A percentile compares a stretch with the other conserved stretches of the same genome.
These are phyloP conservation scores for Cyrtonyx montezumae DNA, from an alignment of 2,113 vertebrate species.

Conservation along the genomic window DNA sequence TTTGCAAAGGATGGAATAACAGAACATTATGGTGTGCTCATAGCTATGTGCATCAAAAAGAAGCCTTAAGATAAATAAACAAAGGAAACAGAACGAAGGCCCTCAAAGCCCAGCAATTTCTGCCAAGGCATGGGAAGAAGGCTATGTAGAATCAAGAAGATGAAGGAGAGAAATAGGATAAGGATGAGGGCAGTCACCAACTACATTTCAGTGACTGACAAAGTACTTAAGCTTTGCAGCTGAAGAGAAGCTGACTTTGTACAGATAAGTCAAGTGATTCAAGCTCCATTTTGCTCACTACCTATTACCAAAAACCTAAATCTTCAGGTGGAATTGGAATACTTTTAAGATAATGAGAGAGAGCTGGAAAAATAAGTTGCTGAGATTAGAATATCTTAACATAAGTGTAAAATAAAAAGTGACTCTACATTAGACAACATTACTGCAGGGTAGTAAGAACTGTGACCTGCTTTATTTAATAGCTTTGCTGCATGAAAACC, in stretches of 20 bases:
- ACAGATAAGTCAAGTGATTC: background rate
- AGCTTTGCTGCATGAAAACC: background rate
- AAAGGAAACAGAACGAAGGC: conserved; percentile 33
- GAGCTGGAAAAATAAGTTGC: background rate
- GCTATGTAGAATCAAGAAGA: background rate
- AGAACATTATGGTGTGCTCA: conserved; percentile 2
- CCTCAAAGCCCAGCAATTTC: background rate
- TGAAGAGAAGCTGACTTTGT: background rate
- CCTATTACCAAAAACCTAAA: background rate
- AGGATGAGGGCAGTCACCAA: background rate
- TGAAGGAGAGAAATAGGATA: background rate
- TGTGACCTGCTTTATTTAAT: background rate
- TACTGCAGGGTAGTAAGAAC: background rate
- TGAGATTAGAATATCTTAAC: background rate
- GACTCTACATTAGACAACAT: background rate
- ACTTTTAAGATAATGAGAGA: background rate
- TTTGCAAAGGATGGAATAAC: conserved; percentile 28
- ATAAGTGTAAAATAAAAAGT: background rate
- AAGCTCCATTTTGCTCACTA: background rate
- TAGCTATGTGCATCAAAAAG: conserved; percentile 5
- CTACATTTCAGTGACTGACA: background rate
- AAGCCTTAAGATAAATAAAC: conserved; percentile 53
- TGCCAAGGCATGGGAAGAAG: background rate
- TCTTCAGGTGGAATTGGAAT: background rate
- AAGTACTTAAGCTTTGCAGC: background rate